These are phyloP conservation scores for Crambe crambe DNA, from an alignment of 37 sponge, comb jelly and placozoan species.

Conservation along the genomic window DNA sequence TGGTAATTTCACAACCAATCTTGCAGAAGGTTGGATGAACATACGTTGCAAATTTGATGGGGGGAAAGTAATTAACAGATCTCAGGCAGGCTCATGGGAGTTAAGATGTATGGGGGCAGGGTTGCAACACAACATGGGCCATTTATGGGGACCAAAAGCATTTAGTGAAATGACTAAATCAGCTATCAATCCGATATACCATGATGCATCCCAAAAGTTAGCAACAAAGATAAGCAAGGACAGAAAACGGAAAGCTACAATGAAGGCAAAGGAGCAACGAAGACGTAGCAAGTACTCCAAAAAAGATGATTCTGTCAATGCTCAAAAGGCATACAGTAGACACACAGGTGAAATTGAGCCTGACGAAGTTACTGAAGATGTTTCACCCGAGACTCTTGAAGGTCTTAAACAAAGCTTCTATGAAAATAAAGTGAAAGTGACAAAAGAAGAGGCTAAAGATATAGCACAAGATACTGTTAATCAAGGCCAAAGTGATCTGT, in stretches of 20 bases:
- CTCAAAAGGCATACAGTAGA: constrained; percentile 23
- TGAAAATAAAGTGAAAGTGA: constrained; percentile 5
- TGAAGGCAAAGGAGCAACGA: constrained; percentile 5
- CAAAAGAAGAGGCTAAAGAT: constrained; percentile 1
- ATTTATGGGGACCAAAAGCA: constrained; percentile 24
- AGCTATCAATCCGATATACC: neutral
- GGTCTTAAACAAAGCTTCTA: constrained; percentile 9
- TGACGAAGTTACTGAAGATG: constrained; percentile 17
- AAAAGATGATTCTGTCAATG: neutral
- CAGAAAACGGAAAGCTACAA: constrained; percentile 31
- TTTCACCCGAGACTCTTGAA: constrained; percentile 12
- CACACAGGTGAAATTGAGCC: constrained; percentile 8
- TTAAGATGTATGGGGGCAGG: constrained; percentile 29
- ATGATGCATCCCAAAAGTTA: neutral
- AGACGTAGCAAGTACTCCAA: constrained; percentile 4
- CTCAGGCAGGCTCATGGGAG: constrained; percentile 38
- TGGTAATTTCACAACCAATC: constrained; percentile 47
- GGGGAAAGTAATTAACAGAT: constrained; percentile 39
- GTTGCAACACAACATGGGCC: constrained; percentile 22
- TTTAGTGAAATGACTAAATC: constrained; percentile 16
- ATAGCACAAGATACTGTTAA: constrained; percentile 1
- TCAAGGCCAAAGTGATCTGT: constrained; percentile 4
- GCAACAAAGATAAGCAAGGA: neutral
- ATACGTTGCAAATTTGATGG: constrained; percentile 54
- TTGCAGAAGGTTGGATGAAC: constrained; percentile 53